Base-by-base conservation (phyloP, 2,113 vertebrate species). In the Lophochroa leadbeateri region DNA sequence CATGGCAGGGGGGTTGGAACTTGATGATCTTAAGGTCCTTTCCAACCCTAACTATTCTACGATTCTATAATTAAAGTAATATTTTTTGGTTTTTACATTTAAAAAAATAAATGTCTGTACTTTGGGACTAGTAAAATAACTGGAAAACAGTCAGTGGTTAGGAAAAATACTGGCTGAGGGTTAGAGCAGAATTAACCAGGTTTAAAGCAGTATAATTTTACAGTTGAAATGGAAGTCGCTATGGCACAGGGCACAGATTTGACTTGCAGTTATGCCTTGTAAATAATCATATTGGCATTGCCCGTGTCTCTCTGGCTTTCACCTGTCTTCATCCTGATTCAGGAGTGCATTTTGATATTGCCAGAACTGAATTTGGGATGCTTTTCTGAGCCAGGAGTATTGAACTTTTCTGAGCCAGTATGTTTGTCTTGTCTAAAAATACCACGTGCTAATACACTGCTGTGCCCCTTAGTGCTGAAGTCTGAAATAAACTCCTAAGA, bases 151-250 rank as follows among this genome's bases (percentile, higher is more conserved):
- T 35, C 17, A n/a, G 57, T 23, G 37, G n/a, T 85, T 85, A 43
- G 58, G 27, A 58, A 28, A 91, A 84, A 69, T 87, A 49, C 2
- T 79, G 4, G 12, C 44, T 92, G 55, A 76, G 35, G 17, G 76
- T 77, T 80, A 87, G 76, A 93, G 64, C 7, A 6, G 63, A 95
- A 92, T 88, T 91, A 76, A 91, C 44, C 69, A 61, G 52, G 6
- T 94, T 92, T 80, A 82, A 87, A 92, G 71, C 67, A 57, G 28
- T 50, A 18, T 80, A 69, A 57, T 85, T 94, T 94, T 94, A 61
- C 70, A 96, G n/a, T 53, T 79, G 70, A 87, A 72, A n/a, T 60
- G 9, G 24, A 91, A 76, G 57, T 53, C 83, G 39, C 35, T 7
- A 4, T n/a, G 58, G 41, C 67, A 67, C 46, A 80, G 44, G 82